Base-by-base conservation (phyloP, 2,888 invertebrate species). In the Drosophila anceps region DNA sequence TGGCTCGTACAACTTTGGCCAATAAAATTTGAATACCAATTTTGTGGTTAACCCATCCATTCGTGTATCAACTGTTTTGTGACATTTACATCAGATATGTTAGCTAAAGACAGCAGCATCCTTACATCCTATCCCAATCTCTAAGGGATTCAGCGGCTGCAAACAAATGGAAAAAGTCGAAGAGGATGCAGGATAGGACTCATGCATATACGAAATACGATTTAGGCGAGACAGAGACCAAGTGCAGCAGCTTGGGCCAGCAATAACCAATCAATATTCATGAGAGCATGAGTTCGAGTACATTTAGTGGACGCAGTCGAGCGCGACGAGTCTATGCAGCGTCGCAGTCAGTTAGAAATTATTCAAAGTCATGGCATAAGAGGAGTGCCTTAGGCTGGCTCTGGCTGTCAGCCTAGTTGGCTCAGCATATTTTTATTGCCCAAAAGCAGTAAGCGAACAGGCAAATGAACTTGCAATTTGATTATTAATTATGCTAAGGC, bases 241-340 rank as follows among this genome's bases (percentile, higher is more conserved):
- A 48, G 57, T 12, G 41, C 35, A 44, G 46, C 41, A 43, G 50
- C 57, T 71, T 33, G 61, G 48, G 41, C 73, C 72, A 65, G 69
- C 81, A 86, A 83, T 83, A 84, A 79, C 79, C 84, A 86, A 84
- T 84, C 84, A 86, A 84, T 84, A 84, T 84, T 84, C 83, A 86
- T 84, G 84, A 84, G 50, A 33, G 50, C 18, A 50, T 8, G 18
- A 18, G 74, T 73, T 69, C 75, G 81, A 83, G 81, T 76, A 59
- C 58, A 58, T 48, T 73, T 59, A 54, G 53, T 67, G 70, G 58
- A 61, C 63, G 63, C 24, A 58, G 73, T 69, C 55, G 46, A 58
- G 63, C 72, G 66, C 62, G 76, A n/a, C 75, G 76, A 29, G 78
- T 82, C 80, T 82, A 72, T 77, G 82, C 85, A 73, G 59, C 69